phyloP scores from a whole-genome alignment of 2,888 invertebrate genomes.

The Harpalus rufipes region DNA sequence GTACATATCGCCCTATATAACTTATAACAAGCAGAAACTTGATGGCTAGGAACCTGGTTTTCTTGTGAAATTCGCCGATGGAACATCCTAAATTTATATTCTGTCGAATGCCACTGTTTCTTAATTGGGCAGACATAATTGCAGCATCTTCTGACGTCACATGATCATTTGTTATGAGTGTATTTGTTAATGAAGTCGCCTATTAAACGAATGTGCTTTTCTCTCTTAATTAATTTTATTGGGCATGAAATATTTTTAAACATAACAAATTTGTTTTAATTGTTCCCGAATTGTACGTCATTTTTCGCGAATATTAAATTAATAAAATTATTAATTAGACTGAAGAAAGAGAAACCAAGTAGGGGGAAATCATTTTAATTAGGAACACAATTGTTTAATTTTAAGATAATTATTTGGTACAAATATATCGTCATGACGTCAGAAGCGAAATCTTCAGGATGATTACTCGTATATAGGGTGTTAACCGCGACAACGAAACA shows the following conservation, averaged over 20 bases:
- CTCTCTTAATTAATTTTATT: constrained; percentile 35
- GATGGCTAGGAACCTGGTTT: too few relatives aligned
- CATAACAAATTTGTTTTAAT: constrained; percentile 45
- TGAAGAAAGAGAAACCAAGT: neutral
- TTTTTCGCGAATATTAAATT: constrained; percentile 30
- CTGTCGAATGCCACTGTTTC: too few relatives aligned
- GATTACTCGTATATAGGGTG: too few relatives aligned
- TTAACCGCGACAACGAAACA: too few relatives aligned
- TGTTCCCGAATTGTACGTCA: neutral
- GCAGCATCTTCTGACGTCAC: constrained; percentile 39
- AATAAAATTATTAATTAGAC: constrained; percentile 37
- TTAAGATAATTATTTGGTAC: neutral
- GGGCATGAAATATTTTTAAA: constrained; percentile 48
- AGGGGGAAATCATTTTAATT: neutral
- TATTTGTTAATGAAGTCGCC: constrained; percentile 49
- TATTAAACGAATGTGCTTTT: constrained; percentile 48
- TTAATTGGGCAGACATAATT: constrained; percentile 35
- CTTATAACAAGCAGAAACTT: too few relatives aligned
- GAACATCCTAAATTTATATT: too few relatives aligned
- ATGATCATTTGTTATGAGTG: constrained; percentile 15
- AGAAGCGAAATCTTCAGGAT: neutral
- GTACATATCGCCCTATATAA: too few relatives aligned
- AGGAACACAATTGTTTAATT: neutral
- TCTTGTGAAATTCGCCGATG: too few relatives aligned
- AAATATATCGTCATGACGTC: neutral